phyloP scores from a whole-genome alignment of 2,888 invertebrate genomes.

The Hermaeophaga mercurialis region DNA sequence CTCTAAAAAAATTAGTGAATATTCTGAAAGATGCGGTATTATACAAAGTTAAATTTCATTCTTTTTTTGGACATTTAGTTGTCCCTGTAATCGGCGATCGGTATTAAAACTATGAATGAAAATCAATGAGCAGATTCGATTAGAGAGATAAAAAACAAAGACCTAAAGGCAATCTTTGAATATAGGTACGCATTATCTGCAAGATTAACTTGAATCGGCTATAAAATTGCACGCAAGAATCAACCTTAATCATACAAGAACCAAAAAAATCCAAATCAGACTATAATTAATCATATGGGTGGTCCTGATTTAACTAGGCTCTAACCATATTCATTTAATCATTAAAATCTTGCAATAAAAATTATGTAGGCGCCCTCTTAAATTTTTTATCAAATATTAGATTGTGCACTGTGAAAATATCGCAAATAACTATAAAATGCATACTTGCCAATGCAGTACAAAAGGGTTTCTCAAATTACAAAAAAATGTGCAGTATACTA shows the following conservation, averaged over 20 bases:
- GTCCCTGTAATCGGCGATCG: neutral
- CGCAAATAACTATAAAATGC: no score
- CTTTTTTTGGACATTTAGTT: no score
- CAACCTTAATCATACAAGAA: conserved; percentile 23
- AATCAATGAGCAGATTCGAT: neutral
- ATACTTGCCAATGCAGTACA: no score
- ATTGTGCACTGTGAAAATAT: no score
- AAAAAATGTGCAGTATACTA: no score
- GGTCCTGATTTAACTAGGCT: conserved; percentile 25
- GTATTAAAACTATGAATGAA: neutral
- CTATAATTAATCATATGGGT: conserved; percentile 28
- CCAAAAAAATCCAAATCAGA: conserved; percentile 22
- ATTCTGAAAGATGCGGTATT: no score
- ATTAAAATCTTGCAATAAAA: conserved; percentile 9
- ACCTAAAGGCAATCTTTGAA: conserved; percentile 21
- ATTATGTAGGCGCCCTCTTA: conserved; percentile 4
- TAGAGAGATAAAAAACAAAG: neutral
- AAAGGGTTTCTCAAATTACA: no score
- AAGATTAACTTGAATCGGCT: conserved; percentile 23
- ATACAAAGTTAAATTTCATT: no score
- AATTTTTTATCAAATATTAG: neutral
- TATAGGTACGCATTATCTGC: conserved; percentile 28
- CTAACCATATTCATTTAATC: conserved; percentile 7
- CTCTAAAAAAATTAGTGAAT: no score
- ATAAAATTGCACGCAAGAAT: conserved; percentile 27